Conservation (phyloP, 2,113 vertebrate genomes). For the Periophthalmus modestus region DNA sequence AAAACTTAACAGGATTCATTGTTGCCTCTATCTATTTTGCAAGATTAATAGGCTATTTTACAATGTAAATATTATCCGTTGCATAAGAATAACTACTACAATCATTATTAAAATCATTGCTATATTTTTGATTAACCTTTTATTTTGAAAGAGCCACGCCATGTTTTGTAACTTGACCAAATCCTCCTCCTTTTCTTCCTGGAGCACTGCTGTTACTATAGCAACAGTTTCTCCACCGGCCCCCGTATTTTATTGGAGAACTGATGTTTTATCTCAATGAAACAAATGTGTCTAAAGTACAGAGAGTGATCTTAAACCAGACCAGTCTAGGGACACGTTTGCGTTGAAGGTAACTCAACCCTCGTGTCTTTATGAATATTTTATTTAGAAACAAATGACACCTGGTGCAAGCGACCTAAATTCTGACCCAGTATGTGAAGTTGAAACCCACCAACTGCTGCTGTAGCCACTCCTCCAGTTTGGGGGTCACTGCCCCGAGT, state of each 20-base stretch:
- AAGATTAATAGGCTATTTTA: too few species aligned
- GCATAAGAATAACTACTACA: too few species aligned
- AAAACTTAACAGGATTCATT: too few species aligned
- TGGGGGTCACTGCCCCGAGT: too few species aligned
- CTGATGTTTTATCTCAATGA: not conserved
- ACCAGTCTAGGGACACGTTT: not conserved
- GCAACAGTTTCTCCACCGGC: constrained; percentile 56
- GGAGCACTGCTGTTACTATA: constrained; percentile 59
- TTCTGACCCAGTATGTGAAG: constrained; percentile 7
- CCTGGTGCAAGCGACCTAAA: constrained; percentile 25
- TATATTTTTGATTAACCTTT: not conserved
- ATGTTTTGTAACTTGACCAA: not conserved
- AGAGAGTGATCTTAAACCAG: not conserved
- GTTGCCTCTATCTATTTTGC: too few species aligned
- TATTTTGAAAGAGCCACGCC: not conserved
- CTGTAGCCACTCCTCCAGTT: too few species aligned
- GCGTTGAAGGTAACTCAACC: constrained; percentile 11
- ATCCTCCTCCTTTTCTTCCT: constrained; percentile 17
- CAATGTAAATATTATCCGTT: too few species aligned
- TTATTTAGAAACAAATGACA: constrained; percentile 10
- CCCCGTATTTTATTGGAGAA: constrained; percentile 1
- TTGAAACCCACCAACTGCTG: not conserved
- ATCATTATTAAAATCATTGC: not conserved
- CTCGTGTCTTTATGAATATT: constrained; percentile 31
- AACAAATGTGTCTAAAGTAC: not conserved